phyloP scores from a whole-genome alignment of 1,140 invertebrate genomes.

The Lepidurus couesii region DNA sequence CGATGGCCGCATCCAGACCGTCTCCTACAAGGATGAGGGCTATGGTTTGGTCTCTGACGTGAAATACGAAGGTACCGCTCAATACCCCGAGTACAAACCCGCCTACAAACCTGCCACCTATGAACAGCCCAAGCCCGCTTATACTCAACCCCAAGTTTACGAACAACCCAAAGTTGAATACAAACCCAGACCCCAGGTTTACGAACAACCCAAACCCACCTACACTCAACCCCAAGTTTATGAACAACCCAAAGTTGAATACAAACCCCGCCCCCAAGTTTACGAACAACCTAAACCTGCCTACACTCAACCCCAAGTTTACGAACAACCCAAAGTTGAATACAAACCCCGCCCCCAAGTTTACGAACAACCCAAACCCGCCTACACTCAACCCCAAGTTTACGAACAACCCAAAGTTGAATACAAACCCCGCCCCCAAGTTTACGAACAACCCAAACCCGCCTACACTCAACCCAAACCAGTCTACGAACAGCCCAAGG shows the following conservation, averaged over 20 bases:
- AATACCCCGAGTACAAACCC: constrained; percentile 31
- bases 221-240: not conserved
- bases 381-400: not conserved
- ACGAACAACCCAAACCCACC: not conserved
- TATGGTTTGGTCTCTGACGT: constrained; percentile 38
- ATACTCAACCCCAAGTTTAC: not conserved
- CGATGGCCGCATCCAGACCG: constrained; percentile 66
- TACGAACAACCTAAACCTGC: not conserved
- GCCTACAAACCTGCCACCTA: not conserved
- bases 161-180: constrained; percentile 3
- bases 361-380: not conserved
- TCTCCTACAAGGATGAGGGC: constrained; percentile 54
- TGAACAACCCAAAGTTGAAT: constrained; percentile 7
- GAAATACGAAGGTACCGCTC: constrained; percentile 34
- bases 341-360: not conserved
- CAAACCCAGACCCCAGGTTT: not conserved
- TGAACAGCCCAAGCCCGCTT: not conserved
- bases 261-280: not conserved
- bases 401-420: not conserved
- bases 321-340: not conserved
- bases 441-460: not conserved
- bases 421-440: not conserved
- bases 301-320: constrained; percentile 1
- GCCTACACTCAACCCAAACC: not conserved
- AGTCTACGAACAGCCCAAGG: not conserved